Evolutionary conservation across 2,797 vertebrate species (phyloP).

Genomic region (Trachurus trachurus): DNA sequence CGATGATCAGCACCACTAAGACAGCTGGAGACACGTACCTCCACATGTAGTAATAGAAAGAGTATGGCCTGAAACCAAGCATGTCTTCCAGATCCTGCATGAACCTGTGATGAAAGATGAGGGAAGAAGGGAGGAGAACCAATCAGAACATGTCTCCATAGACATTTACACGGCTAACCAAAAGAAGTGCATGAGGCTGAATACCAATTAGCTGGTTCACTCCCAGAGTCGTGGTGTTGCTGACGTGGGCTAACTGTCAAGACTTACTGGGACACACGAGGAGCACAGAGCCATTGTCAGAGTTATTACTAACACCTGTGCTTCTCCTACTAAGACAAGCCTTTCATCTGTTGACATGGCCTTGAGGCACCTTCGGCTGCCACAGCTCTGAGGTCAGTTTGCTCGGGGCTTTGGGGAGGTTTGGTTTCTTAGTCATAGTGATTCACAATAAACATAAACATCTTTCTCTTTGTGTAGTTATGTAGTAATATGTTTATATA

Average conservation of each 20-base stretch:
- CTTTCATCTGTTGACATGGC: not conserved
- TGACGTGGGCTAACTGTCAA: no score
- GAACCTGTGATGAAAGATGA: constrained; percentile 83
- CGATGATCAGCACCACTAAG: constrained; percentile 87
- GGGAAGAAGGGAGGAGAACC: not conserved
- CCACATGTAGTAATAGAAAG: constrained; percentile 97
- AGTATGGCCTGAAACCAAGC: constrained; percentile 94
- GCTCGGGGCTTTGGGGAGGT: not conserved
- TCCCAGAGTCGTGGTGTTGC: not conserved
- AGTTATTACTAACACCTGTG: not conserved
- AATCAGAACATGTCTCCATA: no score
- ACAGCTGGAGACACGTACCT: constrained; percentile 93
- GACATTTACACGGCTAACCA: not conserved
- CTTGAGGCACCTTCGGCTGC: not conserved
- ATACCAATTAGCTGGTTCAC: not conserved
- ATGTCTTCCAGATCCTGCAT: constrained; percentile 98
- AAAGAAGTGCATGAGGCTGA: not conserved
- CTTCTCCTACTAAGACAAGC: no score
- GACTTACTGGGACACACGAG: not conserved
- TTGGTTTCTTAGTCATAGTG: not conserved
- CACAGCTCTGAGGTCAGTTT: no score
- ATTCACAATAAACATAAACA: not conserved
- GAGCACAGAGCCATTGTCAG: not conserved
- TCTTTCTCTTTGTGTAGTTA: not conserved
- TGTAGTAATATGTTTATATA: not conserved